These are phyloP conservation scores for Xanthia togata DNA, from an alignment of 2,888 invertebrate species.

Conservation along the genomic window DNA sequence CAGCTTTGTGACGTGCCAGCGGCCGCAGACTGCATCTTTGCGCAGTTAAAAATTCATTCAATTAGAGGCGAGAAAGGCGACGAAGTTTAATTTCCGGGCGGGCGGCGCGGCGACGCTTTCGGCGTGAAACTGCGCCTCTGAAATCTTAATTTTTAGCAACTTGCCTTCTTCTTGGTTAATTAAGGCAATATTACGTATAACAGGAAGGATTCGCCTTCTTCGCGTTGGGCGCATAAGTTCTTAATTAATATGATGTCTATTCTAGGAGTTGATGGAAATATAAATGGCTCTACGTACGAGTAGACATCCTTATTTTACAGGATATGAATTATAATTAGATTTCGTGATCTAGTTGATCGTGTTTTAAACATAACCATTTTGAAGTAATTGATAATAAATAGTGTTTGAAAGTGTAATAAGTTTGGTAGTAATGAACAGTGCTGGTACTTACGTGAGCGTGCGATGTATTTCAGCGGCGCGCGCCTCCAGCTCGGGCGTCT, in stretches of 20 bases:
- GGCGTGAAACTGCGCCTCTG: conserved; percentile 81
- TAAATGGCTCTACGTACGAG: conserved; percentile 15
- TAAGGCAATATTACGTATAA: conserved; percentile 53
- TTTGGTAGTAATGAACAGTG: background rate
- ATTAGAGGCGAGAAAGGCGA: conserved; percentile 86
- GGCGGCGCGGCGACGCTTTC: conserved; percentile 77
- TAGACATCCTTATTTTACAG: conserved; percentile 12
- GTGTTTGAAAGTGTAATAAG: background rate
- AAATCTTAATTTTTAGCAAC: conserved; percentile 82
- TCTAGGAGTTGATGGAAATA: conserved; percentile 34
- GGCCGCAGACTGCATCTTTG: conserved; percentile 86
- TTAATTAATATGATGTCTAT: conserved; percentile 53
- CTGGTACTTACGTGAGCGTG: conserved; percentile 93
- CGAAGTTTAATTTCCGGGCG: conserved; percentile 86
- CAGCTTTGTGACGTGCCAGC: conserved; percentile 82
- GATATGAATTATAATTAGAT: conserved; percentile 27
- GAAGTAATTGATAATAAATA: background rate
- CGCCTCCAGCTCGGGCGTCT: conserved; percentile 96
- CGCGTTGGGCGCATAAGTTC: conserved; percentile 38
- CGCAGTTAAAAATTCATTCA: conserved; percentile 89
- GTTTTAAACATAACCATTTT: background rate
- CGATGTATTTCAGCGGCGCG: conserved; percentile 97
- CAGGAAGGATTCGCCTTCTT: conserved; percentile 46
- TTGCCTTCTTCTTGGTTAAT: conserved; percentile 74
- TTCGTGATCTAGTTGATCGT: conserved; percentile 4